A percentile compares a stretch with the other conserved stretches of the same genome.
These are phyloP conservation scores for Tragelaphus imberbis DNA, from an alignment of 2,113 vertebrate species.

Conservation along the genomic window DNA sequence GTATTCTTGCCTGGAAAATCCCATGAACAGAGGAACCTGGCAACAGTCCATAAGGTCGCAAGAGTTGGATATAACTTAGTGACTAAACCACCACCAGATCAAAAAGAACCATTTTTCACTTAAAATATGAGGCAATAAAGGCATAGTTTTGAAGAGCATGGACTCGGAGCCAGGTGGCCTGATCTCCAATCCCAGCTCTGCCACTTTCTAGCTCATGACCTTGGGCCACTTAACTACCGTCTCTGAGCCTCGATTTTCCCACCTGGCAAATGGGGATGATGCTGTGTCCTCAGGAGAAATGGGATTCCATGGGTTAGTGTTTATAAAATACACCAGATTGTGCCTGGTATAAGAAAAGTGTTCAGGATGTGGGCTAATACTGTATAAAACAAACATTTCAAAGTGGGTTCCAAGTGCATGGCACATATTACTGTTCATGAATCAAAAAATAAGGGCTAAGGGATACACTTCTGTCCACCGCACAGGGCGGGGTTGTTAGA, in stretches of 20 bases:
- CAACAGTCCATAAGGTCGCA: neutral
- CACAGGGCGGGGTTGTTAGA: neutral
- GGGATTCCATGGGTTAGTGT: neutral
- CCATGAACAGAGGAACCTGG: neutral
- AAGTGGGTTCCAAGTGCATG: neutral
- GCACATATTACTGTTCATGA: neutral
- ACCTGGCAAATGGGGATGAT: neutral
- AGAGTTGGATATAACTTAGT: neutral
- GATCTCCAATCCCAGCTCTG: neutral
- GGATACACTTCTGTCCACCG: neutral
- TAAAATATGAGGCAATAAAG: neutral
- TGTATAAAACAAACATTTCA: neutral
- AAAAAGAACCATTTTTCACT: neutral
- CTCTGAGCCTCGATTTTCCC: neutral
- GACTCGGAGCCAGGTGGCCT: neutral
- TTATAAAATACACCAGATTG: neutral
- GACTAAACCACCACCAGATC: neutral
- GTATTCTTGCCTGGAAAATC: neutral
- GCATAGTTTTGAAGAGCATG: neutral
- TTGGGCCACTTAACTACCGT: too few relatives aligned
- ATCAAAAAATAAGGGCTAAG: too few relatives aligned
- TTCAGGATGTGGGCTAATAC: neutral
- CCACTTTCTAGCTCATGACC: neutral
- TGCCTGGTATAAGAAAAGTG: neutral
- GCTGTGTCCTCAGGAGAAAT: neutral